These are phyloP conservation scores for Vireo altiloquus DNA, from an alignment of 2,113 vertebrate genomes.

Conservation along the genomic window DNA sequence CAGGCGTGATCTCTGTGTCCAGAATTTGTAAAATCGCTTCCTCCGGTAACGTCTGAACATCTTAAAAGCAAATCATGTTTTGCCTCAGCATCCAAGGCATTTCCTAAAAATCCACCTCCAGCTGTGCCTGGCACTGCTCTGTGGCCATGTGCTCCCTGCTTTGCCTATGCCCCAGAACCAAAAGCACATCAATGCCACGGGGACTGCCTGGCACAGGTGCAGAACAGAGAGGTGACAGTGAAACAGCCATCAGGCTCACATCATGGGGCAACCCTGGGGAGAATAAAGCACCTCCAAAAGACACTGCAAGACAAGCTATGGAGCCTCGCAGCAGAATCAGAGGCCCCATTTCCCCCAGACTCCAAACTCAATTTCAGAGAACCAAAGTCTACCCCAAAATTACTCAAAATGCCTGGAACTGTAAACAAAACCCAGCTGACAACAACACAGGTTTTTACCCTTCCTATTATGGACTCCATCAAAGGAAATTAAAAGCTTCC, in stretches of 20 bases:
- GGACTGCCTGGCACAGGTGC: background rate
- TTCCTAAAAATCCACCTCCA: background rate
- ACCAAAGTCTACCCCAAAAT: background rate
- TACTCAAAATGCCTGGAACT: background rate
- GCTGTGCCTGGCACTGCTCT: background rate
- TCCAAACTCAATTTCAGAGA: background rate
- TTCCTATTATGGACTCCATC: background rate
- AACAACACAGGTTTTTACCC: background rate
- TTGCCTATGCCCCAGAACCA: background rate
- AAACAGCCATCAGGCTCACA: background rate
- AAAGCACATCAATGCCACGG: rapidly evolving
- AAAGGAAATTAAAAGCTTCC: slow-evolving; percentile 26
- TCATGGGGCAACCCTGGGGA: background rate
- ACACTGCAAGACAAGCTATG: rapidly evolving
- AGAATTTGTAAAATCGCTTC: background rate
- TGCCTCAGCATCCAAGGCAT: background rate
- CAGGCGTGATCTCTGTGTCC: background rate
- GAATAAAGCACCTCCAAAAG: background rate
- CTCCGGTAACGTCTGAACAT: background rate
- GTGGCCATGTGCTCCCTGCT: background rate
- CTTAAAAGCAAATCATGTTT: background rate
- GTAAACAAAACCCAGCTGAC: background rate
- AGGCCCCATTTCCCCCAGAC: background rate
- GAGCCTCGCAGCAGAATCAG: background rate
- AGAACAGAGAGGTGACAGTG: rapidly evolving